phyloP scores from a whole-genome alignment of 2,113 vertebrate species.

The Phaethornis superciliosus region DNA sequence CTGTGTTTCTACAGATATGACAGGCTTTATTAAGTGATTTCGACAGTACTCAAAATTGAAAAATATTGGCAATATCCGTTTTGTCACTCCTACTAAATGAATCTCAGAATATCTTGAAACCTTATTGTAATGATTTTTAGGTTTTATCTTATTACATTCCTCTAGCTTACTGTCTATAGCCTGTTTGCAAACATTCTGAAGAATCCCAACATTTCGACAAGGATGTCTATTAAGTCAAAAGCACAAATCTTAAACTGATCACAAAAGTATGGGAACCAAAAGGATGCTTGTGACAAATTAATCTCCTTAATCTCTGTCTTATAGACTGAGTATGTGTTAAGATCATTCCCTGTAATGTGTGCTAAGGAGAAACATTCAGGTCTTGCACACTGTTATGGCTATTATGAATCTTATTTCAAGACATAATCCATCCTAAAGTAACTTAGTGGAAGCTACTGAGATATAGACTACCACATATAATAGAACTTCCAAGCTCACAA shows the following conservation, averaged over 20 bases:
- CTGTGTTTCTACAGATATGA: background rate
- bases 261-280: background rate
- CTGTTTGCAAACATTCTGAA: background rate
- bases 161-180: background rate
- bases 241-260: background rate
- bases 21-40: background rate
- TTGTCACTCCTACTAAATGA: background rate
- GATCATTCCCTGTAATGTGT: background rate
- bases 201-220: background rate
- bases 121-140: background rate
- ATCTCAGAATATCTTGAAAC: background rate
- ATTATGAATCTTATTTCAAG: background rate
- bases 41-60: background rate
- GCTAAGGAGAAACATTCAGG: background rate
- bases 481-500: background rate
- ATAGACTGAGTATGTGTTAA: background rate
- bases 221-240: background rate
- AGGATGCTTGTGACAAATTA: background rate
- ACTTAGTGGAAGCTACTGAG: background rate
- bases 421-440: background rate
- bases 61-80: background rate
- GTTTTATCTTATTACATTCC: background rate
- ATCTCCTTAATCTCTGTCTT: background rate
- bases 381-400: background rate
- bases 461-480: background rate